These are phyloP conservation scores for Eunapius fragilis DNA, from an alignment of 37 sponge, comb jelly and placozoan species.

Conservation along the genomic window DNA sequence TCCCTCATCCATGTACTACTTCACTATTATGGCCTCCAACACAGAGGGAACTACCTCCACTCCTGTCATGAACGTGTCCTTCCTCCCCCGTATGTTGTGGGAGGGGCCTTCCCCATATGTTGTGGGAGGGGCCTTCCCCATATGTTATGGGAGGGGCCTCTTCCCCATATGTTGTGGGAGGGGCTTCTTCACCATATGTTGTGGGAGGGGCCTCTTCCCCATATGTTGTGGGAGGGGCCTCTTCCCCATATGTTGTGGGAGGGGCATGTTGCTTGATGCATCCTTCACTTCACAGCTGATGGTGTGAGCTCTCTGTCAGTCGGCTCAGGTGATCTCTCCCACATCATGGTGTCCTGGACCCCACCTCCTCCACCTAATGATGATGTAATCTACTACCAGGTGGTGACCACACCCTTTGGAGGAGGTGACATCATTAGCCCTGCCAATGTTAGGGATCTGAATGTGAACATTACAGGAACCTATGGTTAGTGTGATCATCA, in stretches of 20 bases:
- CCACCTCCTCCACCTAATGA: neutral
- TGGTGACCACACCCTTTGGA: neutral
- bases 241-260: too few species aligned
- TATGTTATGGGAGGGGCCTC: too few species aligned
- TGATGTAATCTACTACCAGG: neutral
- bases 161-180: neutral
- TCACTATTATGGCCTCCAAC: slow-evolving; percentile 30
- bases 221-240: neutral
- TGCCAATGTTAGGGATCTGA: neutral
- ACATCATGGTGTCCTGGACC: neutral
- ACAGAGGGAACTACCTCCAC: slow-evolving; percentile 15
- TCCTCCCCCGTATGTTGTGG: neutral
- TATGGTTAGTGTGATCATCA: neutral
- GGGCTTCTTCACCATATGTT: neutral
- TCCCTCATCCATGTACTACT: slow-evolving; percentile 26
- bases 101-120: neutral
- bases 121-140: too few species aligned
- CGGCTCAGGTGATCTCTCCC: neutral
- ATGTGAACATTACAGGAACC: neutral
- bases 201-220: neutral
- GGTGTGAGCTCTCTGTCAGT: neutral
- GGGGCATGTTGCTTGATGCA: too few species aligned
- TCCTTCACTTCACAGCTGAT: neutral
- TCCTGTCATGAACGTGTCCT: neutral
- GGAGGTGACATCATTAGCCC: neutral